These are phyloP conservation scores for Chrysodeixis includens DNA, from an alignment of 2,888 invertebrate genomes.

Conservation along the genomic window DNA sequence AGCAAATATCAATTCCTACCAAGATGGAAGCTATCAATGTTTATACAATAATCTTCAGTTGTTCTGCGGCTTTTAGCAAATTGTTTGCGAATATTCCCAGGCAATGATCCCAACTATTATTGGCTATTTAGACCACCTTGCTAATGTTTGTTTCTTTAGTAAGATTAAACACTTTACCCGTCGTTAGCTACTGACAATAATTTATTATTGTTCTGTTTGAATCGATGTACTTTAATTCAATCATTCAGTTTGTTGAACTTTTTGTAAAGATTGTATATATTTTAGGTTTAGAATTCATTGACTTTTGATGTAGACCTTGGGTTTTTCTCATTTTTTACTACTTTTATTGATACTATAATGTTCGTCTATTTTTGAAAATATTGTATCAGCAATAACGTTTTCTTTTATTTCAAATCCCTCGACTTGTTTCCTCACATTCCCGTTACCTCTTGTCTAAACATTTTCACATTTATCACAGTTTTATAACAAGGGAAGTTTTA, in stretches of 20 bases:
- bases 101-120: not conserved
- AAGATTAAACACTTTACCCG: conserved; percentile 19
- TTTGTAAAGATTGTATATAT: conserved; percentile 7
- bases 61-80: conserved; percentile 8
- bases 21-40: not conserved
- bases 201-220: conserved; percentile 15
- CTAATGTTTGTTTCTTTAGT: conserved; percentile 11
- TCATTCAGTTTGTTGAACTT: conserved; percentile 14
- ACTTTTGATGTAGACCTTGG: too few relatives aligned
- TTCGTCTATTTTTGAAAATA: too few relatives aligned
- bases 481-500: not conserved
- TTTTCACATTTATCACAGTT: not conserved
- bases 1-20: conserved; percentile 4
- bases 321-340: too few relatives aligned
- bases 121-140: conserved; percentile 10
- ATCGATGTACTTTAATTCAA: conserved; percentile 14
- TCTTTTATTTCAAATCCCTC: not conserved
- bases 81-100: conserved; percentile 12
- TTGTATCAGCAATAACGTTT: too few relatives aligned
- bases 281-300: not conserved
- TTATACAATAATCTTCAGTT: not conserved
- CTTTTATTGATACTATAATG: too few relatives aligned
- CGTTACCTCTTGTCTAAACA: not conserved
- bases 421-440: not conserved
- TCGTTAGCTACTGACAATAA: conserved; percentile 7